Conservation (phyloP, 2,888 invertebrate species). For the Dasypogon diadema region DNA sequence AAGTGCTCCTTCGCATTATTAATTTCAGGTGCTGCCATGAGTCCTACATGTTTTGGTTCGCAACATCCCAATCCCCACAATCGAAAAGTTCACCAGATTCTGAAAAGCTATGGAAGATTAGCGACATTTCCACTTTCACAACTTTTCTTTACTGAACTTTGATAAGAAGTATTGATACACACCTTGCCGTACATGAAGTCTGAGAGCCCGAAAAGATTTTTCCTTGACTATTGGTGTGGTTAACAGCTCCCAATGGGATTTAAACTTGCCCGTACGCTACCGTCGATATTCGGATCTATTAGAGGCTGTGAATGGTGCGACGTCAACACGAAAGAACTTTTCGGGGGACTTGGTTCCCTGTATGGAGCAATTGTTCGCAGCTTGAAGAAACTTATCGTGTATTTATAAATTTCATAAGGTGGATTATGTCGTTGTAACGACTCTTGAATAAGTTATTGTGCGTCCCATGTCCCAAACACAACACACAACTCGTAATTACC, state of each 20-base stretch:
- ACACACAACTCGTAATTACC: no score
- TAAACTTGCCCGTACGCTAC: background rate
- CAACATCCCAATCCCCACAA: background rate
- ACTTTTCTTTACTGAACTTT: constrained; percentile 11
- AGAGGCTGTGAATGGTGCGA: background rate
- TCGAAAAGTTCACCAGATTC: constrained; percentile 5
- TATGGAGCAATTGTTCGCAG: no score
- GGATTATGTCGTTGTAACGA: no score
- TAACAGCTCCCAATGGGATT: background rate
- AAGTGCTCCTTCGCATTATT: constrained; percentile 13
- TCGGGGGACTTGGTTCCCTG: no score
- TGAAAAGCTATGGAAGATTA: constrained; percentile 7
- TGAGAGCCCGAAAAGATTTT: background rate
- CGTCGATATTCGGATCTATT: background rate
- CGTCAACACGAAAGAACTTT: background rate
- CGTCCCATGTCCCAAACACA: no score
- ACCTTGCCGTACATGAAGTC: background rate
- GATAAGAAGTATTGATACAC: constrained; percentile 14
- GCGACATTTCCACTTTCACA: background rate
- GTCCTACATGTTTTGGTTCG: background rate
- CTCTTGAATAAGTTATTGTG: no score
- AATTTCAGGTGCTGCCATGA: background rate
- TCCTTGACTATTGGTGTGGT: background rate
- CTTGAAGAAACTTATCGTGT: no score
- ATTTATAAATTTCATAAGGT: no score